Percentiles rank a stretch among this genome's conserved stretches.
Conservation (phyloP, 2,888 invertebrate species). For the Athrips mouffetella region DNA sequence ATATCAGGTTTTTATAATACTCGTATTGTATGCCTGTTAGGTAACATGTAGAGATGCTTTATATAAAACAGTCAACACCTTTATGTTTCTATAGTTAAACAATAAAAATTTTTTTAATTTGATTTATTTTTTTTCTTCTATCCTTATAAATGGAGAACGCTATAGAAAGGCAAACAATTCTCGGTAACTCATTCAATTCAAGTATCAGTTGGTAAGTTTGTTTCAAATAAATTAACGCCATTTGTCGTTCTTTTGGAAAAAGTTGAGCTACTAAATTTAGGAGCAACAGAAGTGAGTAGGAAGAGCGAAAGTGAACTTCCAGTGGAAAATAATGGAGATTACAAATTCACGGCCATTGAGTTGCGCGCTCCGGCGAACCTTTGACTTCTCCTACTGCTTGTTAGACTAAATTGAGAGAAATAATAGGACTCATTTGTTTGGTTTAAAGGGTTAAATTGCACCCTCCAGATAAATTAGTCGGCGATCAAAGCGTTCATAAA, state of each 20-base stretch:
- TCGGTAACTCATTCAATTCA: background rate
- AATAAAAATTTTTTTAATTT: too few species aligned
- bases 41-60: too few species aligned
- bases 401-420: constrained; percentile 77
- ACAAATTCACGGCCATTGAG: constrained; percentile 77
- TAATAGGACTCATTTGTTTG: constrained; percentile 75
- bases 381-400: constrained; percentile 74
- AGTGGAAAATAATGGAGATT: constrained; percentile 75
- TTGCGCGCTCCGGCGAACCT: constrained; percentile 71
- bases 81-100: too few species aligned
- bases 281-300: constrained; percentile 51
- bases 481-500: constrained; percentile 40
- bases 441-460: constrained; percentile 62
- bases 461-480: constrained; percentile 49
- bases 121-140: too few species aligned
- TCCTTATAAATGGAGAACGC: background rate
- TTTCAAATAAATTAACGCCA: constrained; percentile 4
- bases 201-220: background rate
- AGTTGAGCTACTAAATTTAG: constrained; percentile 32
- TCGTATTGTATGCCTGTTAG: too few species aligned
- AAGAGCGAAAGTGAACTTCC: constrained; percentile 60
- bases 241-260: constrained; percentile 12
- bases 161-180: too few species aligned
- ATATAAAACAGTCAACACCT: too few species aligned
- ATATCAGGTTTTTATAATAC: too few species aligned